Percentiles rank a stretch among this genome's conserved stretches.
Conservation (phyloP, 30 jellyfish, hydroid and myxozoan species). For the Haliclystus octoradiatus region DNA sequence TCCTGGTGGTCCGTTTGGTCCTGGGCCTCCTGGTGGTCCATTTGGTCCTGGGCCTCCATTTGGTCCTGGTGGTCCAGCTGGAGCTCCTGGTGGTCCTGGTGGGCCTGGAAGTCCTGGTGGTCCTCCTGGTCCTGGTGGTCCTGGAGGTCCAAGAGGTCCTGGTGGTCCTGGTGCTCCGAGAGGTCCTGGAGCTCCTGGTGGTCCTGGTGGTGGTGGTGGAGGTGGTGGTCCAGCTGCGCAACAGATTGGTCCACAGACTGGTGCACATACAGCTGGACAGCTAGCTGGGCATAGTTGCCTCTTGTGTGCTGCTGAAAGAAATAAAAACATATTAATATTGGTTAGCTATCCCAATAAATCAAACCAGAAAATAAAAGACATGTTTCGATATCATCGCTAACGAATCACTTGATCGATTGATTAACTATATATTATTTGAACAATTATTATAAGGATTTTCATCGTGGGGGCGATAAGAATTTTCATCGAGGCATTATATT, state of each 20-base stretch:
- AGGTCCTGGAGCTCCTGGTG: slow-evolving; percentile 97
- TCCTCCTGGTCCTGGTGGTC: slow-evolving; percentile 99
- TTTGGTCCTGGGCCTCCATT: slow-evolving; percentile 97
- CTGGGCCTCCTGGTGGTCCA: slow-evolving; percentile 97
- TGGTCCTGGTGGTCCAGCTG: slow-evolving; percentile 98
- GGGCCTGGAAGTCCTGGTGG: slow-evolving; percentile 99
- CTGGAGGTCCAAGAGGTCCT: slow-evolving; percentile 99
- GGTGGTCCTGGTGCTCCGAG: slow-evolving; percentile 94
- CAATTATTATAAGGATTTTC: too few relatives aligned
- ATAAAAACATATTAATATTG: too few relatives aligned
- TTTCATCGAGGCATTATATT: too few relatives aligned
- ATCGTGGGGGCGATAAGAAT: too few relatives aligned
- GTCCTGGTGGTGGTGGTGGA: slow-evolving; percentile 97
- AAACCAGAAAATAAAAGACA: too few relatives aligned
- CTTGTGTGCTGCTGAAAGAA: slow-evolving; percentile 27
- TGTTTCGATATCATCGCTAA: too few relatives aligned
- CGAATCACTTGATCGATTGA: too few relatives aligned
- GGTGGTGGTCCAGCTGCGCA: slow-evolving; percentile 93
- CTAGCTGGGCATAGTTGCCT: slow-evolving; percentile 46
- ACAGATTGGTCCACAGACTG: slow-evolving; percentile 87
- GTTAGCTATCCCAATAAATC: too few relatives aligned
- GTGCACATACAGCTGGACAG: slow-evolving; percentile 93
- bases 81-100: slow-evolving; percentile 99
- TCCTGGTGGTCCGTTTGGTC: slow-evolving; percentile 98
- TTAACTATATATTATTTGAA: too few relatives aligned